These are phyloP conservation scores for Takifugu flavidus DNA, from an alignment of 2,113 vertebrate genomes.

Conservation along the genomic window DNA sequence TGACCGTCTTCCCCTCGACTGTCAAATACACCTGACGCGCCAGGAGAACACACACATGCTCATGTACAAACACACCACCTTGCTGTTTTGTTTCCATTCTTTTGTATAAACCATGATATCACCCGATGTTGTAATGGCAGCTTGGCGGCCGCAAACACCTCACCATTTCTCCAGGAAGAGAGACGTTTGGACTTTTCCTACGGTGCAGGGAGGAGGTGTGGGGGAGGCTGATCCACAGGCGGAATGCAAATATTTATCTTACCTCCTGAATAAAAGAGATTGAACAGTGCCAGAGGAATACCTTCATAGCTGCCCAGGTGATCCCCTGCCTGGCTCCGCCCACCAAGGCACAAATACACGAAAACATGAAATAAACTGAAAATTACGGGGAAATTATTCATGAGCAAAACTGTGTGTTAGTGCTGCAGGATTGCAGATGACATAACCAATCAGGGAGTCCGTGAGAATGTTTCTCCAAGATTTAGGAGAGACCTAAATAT, in stretches of 20 bases:
- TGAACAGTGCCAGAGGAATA: slow-evolving; percentile 62
- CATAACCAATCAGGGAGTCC: slow-evolving; percentile 37
- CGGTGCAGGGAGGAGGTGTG: background rate
- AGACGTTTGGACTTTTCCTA: slow-evolving; percentile 10
- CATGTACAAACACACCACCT: slow-evolving; percentile 3
- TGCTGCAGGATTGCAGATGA: slow-evolving; percentile 12
- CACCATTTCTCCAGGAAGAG: slow-evolving; percentile 1
- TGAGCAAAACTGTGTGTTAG: slow-evolving; percentile 26
- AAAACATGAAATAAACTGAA: too few relatives aligned
- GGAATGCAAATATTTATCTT: slow-evolving; percentile 73
- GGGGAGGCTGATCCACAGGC: slow-evolving; percentile 35
- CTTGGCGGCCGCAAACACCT: slow-evolving; percentile 19
- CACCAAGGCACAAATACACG: slow-evolving; percentile 36
- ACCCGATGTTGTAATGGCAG: slow-evolving; percentile 33
- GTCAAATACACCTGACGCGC: slow-evolving; percentile 54
- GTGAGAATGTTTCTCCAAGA: slow-evolving; percentile 62
- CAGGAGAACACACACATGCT: slow-evolving; percentile 10
- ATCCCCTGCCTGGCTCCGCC: slow-evolving; percentile 62
- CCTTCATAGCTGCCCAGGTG: slow-evolving; percentile 70
- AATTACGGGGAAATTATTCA: slow-evolving; percentile 41
- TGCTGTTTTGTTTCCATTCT: slow-evolving; percentile 10
- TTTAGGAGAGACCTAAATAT: slow-evolving; percentile 56
- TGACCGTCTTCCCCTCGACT: slow-evolving; percentile 49
- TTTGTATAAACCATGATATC: slow-evolving; percentile 39
- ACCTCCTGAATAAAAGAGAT: slow-evolving; percentile 62